A percentile compares a stretch with the other conserved stretches of the same genome.
Evolutionary conservation across 2,797 vertebrate species (phyloP).

Genomic region (Pachyuromys duprasi): DNA sequence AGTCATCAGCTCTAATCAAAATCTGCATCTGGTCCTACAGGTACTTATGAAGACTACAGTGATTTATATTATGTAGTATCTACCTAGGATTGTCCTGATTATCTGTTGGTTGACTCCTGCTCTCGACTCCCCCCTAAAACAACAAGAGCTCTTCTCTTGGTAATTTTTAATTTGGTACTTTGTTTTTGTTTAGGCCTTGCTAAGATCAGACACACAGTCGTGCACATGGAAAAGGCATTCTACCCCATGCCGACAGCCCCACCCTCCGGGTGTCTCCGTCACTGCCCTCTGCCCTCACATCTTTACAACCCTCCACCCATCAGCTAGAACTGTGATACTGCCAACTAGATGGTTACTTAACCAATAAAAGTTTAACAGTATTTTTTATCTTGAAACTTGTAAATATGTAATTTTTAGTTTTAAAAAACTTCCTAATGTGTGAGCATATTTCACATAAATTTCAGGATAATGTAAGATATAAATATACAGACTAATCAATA

Average conservation of each 20-base stretch:
- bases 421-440: background rate
- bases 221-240: background rate
- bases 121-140: background rate
- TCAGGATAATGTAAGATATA: background rate
- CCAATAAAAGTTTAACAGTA: background rate
- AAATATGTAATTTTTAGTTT: background rate
- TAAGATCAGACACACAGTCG: too few relatives aligned
- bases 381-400: conserved; percentile 2
- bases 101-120: background rate
- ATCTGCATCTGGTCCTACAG: background rate
- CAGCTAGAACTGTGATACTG: background rate
- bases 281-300: background rate
- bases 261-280: background rate
- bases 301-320: background rate
- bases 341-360: conserved; percentile 2
- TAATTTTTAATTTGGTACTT: background rate
- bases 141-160: background rate
- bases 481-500: conserved; percentile 3
- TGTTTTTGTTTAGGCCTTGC: background rate
- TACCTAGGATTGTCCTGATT: background rate
- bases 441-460: conserved; percentile 22
- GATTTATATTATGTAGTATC: background rate
- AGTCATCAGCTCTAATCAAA: background rate
- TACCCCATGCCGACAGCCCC: background rate
- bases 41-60: background rate